Conservation (phyloP, 2,888 invertebrate genomes). For the Micoletzkya japonica region DNA sequence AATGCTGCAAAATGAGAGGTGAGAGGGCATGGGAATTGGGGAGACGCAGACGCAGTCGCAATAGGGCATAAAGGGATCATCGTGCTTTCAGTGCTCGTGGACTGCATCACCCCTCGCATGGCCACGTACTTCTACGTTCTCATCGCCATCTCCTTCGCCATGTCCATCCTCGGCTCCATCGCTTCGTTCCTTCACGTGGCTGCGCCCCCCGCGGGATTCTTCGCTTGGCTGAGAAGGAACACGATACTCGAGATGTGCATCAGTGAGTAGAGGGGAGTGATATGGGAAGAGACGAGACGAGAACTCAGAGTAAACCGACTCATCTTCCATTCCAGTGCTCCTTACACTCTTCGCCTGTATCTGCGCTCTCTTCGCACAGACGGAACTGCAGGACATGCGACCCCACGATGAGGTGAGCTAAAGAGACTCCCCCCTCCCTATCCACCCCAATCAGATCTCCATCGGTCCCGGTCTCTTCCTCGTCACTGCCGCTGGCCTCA, state of each 20-base stretch:
- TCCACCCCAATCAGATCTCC: not conserved
- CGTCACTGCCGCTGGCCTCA: constrained; percentile 23
- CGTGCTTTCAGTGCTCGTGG: constrained; percentile 23
- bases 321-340: constrained; percentile 20
- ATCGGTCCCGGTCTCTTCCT: constrained; percentile 30
- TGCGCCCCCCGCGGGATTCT: constrained; percentile 23
- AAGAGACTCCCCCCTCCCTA: not conserved
- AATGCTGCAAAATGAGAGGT: no score
- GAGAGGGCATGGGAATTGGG: not conserved
- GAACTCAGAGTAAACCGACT: not conserved
- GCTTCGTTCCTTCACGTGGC: constrained; percentile 28
- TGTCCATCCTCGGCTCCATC: constrained; percentile 11
- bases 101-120: constrained; percentile 25
- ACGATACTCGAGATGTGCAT: constrained; percentile 29
- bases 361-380: constrained; percentile 28
- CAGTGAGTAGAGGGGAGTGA: constrained; percentile 13
- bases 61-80: not conserved
- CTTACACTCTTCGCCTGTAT: constrained; percentile 22
- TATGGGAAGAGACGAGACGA: no score
- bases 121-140: constrained; percentile 24
- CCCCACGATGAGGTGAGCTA: constrained; percentile 25
- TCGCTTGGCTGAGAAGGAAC: constrained; percentile 22
- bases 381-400: constrained; percentile 23
- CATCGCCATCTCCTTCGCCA: constrained; percentile 23
- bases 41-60: not conserved